Percentiles rank a stretch among this genome's conserved stretches.
Evolutionary conservation across 2,888 invertebrate genomes (phyloP).

Genomic region (Sinodicranocentrus sp.): DNA sequence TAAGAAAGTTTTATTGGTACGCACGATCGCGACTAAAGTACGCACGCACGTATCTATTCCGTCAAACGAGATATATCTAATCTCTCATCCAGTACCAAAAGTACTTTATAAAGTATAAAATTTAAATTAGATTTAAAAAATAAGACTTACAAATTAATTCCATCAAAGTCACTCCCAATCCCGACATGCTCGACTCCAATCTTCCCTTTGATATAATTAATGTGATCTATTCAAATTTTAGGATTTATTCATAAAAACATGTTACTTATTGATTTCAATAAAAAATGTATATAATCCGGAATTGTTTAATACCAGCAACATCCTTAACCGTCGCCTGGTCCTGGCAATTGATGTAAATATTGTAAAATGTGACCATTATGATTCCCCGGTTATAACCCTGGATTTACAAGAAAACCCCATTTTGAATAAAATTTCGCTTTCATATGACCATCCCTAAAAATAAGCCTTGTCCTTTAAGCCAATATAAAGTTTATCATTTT

Average conservation of each 20-base stretch:
- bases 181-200: slow-evolving; percentile 94
- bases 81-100: too few species aligned
- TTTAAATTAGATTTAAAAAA: neutral
- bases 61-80: too few species aligned
- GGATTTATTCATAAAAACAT: neutral
- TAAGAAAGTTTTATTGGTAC: too few species aligned
- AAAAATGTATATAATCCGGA: too few species aligned
- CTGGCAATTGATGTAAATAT: slow-evolving; percentile 86
- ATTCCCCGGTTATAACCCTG: slow-evolving; percentile 88
- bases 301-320: slow-evolving; percentile 84
- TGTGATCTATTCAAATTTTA: slow-evolving; percentile 82
- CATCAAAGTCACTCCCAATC: slow-evolving; percentile 92
- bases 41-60: too few species aligned
- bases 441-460: too few species aligned
- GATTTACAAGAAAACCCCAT: slow-evolving; percentile 68
- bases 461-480: too few species aligned
- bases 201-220: slow-evolving; percentile 91
- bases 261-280: too few species aligned
- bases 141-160: slow-evolving; percentile 78
- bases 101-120: too few species aligned
- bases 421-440: slow-evolving; percentile 18
- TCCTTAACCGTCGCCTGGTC: slow-evolving; percentile 86
- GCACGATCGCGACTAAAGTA: too few species aligned
- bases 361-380: slow-evolving; percentile 93
- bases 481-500: too few species aligned